phyloP scores from a whole-genome alignment of 2,113 vertebrate genomes.

The Paramormyrops kingsleyae region DNA sequence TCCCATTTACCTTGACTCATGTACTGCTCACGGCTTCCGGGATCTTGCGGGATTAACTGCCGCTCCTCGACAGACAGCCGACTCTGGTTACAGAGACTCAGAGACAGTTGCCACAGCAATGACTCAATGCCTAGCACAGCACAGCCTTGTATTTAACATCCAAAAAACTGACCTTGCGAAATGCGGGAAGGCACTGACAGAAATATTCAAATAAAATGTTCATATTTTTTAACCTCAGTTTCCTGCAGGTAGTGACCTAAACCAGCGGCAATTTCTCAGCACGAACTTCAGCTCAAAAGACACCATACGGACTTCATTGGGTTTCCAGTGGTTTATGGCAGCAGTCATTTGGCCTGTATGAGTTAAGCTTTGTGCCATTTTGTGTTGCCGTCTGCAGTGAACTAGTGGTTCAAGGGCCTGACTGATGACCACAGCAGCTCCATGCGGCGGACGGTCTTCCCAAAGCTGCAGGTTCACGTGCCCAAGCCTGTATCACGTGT shows the following conservation, averaged over 20 bases:
- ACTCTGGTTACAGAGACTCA: neutral
- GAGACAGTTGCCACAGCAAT: neutral
- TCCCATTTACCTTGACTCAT: neutral
- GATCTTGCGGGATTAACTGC: constrained; percentile 23
- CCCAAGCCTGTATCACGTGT: neutral
- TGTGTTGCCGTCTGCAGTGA: neutral
- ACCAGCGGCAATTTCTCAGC: neutral
- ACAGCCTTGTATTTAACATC: neutral
- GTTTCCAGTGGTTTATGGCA: neutral
- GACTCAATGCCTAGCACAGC: neutral
- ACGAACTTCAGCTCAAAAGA: neutral
- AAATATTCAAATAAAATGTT: neutral
- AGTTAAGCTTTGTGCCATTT: neutral
- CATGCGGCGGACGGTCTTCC: neutral
- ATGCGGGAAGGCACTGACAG: neutral
- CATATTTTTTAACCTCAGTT: neutral
- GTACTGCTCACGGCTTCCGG: neutral
- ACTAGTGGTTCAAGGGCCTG: neutral
- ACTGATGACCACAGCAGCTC: neutral
- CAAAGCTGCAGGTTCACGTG: neutral
- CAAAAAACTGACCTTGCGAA: neutral
- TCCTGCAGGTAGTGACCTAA: neutral
- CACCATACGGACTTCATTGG: neutral
- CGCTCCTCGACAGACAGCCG: constrained; percentile 33
- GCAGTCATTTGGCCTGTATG: neutral